Evolutionary conservation across 2,888 invertebrate genomes (phyloP).

Genomic region (Cactoblastis cactorum): DNA sequence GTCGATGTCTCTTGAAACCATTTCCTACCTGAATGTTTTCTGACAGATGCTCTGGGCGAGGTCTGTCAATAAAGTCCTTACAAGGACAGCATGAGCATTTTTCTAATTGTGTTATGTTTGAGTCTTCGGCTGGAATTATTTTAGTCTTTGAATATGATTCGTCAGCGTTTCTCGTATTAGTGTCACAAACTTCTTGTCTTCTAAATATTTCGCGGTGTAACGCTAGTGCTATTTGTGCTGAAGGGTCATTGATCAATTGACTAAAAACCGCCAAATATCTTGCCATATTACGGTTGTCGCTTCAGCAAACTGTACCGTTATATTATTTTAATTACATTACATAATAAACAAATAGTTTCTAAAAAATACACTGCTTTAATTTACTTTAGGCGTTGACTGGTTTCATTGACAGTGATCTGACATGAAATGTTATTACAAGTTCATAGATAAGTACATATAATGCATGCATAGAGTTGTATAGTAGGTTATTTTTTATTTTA

Average conservation of each 20-base stretch:
- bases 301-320: too few relatives aligned
- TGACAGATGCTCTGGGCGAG: slow-evolving; percentile 21
- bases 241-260: slow-evolving; percentile 54
- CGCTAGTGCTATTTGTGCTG: slow-evolving; percentile 41
- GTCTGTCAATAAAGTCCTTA: slow-evolving; percentile 6
- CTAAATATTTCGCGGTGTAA: slow-evolving; percentile 34
- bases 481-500: too few relatives aligned
- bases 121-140: slow-evolving; percentile 2
- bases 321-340: too few relatives aligned
- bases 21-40: slow-evolving; percentile 41
- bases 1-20: too few relatives aligned
- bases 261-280: slow-evolving; percentile 49
- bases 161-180: slow-evolving; percentile 2
- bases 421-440: too few relatives aligned
- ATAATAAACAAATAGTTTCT: too few relatives aligned
- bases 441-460: too few relatives aligned
- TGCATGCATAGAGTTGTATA: too few relatives aligned
- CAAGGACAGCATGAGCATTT: slow-evolving; percentile 14
- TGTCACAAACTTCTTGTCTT: slow-evolving; percentile 15
- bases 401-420: too few relatives aligned
- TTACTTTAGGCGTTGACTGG: too few relatives aligned
- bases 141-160: background rate
- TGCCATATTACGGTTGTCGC: slow-evolving; percentile 31
- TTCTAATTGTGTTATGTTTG: background rate
- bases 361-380: too few relatives aligned